Base-by-base conservation (phyloP, 2,113 vertebrate species). In the Gallinago jamesoni region DNA sequence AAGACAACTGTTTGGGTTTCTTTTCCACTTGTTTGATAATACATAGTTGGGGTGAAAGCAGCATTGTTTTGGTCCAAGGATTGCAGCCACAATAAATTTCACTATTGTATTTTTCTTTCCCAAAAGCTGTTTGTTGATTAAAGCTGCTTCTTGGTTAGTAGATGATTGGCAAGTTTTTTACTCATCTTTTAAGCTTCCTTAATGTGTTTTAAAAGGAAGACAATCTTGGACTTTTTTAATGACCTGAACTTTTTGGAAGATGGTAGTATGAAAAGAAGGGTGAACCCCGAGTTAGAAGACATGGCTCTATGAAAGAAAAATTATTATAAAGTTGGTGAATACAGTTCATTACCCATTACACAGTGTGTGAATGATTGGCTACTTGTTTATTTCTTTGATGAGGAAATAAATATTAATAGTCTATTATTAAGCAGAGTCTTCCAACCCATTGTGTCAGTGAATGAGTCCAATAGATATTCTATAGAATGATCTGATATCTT, bases 1-100 rank as follows among this genome's bases (percentile, higher is more conserved):
- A 92, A 86, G 52, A 74, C 56, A 93, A 52, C 41, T 79, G 43
- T 45, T 97, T 88, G 75, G 52, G 33, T 43, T 85, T 95, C 37
- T 56, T 95, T 95, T 94, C 87, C 67, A 84, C 1, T 83, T 94
- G 39, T 50, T 92, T 93, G 64, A 43, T 88, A 90, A 43, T 39
- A 68, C 11, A 56, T 30, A 56, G 10, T 81, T 90, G 24, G 67
- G 43, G 52, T 88, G 62, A 90, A 87, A 90, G 73, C 43, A 87
- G 33, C 13, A 35, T 43, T 89, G 35, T 39, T 96, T 86, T 88
- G 21, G 27, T 80, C 53, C 57, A 81, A 80, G 76, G 53, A 55
- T 78, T 77, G 69, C 35, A 72, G 47, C 72, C 90, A 59, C 48
- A 56, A 16, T 92, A 63, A 62, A 82, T 87, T 72, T 72, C 43